Percentiles rank a stretch among this genome's conserved stretches.
phyloP scores from a whole-genome alignment of 35 echinoderm and acorn worm genomes.

The Apostichopus japonicus region DNA sequence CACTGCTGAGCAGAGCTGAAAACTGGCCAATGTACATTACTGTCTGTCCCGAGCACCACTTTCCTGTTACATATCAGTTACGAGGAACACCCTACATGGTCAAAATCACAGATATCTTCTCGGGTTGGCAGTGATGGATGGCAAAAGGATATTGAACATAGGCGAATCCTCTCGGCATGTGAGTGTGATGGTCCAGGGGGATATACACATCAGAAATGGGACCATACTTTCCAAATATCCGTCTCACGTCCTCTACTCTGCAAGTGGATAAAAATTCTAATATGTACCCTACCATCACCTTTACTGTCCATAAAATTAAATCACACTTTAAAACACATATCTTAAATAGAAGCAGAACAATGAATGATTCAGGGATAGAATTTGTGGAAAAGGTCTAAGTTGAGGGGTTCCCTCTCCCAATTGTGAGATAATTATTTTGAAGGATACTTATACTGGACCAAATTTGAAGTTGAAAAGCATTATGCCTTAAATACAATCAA shows the following conservation, averaged over 20 bases:
- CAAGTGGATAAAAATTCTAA: constrained; percentile 30
- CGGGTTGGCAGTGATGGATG: background rate
- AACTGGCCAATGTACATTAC: too few relatives aligned
- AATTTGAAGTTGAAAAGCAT: background rate
- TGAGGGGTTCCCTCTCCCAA: too few relatives aligned
- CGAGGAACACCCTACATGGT: background rate
- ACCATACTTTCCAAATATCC: constrained; percentile 84
- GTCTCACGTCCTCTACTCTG: constrained; percentile 78
- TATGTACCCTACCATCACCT: background rate
- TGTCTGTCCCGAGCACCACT: background rate
- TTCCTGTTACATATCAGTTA: background rate
- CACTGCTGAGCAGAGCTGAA: too few relatives aligned
- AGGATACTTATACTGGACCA: background rate
- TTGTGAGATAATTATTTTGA: too few relatives aligned
- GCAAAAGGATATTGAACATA: constrained; percentile 95
- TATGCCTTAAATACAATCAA: too few relatives aligned
- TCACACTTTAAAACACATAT: background rate
- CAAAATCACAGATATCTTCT: background rate
- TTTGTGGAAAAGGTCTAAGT: too few relatives aligned
- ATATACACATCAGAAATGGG: constrained; percentile 88
- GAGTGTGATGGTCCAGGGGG: constrained; percentile 85
- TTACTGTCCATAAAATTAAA: background rate
- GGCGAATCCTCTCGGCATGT: constrained; percentile 78
- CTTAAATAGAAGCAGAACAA: background rate
- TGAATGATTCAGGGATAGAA: too few relatives aligned